Percentiles rank a stretch among this genome's conserved stretches.
phyloP scores from a whole-genome alignment of 2,888 invertebrate species.

The Xylota segnis region DNA sequence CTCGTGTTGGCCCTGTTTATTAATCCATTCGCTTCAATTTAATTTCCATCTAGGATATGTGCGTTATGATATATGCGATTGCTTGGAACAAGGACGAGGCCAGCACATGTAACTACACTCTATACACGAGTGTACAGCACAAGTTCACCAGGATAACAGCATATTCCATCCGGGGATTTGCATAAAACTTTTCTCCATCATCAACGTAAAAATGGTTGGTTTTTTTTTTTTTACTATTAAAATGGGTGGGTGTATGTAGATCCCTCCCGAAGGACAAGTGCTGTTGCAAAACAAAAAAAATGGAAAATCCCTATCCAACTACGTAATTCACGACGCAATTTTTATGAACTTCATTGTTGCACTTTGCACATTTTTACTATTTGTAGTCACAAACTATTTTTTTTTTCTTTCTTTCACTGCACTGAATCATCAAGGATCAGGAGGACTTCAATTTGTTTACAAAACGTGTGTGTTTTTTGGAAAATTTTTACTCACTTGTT shows the following conservation, averaged over 20 bases:
- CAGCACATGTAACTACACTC: conserved; percentile 43
- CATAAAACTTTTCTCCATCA: conserved; percentile 62
- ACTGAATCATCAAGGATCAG: conserved; percentile 71
- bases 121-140: conserved; percentile 13
- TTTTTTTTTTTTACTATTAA: conserved; percentile 3
- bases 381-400: conserved; percentile 3
- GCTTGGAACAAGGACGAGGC: conserved; percentile 62
- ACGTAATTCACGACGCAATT: conserved; percentile 23
- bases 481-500: conserved; percentile 57
- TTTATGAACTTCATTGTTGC: conserved; percentile 68
- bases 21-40: conserved; percentile 75
- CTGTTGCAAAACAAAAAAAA: background rate
- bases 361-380: conserved; percentile 51
- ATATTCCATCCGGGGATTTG: conserved; percentile 64
- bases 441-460: conserved; percentile 48
- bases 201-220: conserved; percentile 27
- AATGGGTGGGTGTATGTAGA: background rate
- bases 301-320: conserved; percentile 3
- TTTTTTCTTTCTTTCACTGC: conserved; percentile 17
- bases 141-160: conserved; percentile 45
- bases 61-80: conserved; percentile 25
- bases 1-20: conserved; percentile 64
- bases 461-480: background rate
- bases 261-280: conserved; percentile 49
- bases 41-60: conserved; percentile 68